A percentile compares a stretch with the other conserved stretches of the same genome.
Evolutionary conservation across 92 coral and sea anemone species (phyloP).

Genomic region (Galaxea fascicularis): DNA sequence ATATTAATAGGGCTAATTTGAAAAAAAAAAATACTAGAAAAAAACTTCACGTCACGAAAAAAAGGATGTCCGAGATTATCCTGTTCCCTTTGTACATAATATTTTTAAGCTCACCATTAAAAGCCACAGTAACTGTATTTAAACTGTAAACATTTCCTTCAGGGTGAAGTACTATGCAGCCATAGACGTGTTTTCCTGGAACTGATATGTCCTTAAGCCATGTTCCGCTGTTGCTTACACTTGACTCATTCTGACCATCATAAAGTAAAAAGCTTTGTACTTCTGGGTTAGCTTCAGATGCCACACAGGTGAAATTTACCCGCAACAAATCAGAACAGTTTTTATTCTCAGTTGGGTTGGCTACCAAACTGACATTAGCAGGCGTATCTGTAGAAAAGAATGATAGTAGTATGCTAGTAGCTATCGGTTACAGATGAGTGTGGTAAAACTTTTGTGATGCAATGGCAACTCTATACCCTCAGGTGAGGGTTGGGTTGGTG

Average conservation of each 20-base stretch:
- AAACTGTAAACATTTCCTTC: neutral
- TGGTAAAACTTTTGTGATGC: too few relatives aligned
- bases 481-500: too few relatives aligned
- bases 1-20: too few relatives aligned
- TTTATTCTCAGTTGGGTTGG: neutral
- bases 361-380: neutral
- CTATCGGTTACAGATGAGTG: too few relatives aligned
- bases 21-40: too few relatives aligned
- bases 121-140: neutral
- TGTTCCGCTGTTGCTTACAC: neutral
- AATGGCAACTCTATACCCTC: too few relatives aligned
- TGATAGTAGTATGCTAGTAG: too few relatives aligned
- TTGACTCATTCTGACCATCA: neutral
- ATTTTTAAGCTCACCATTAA: neutral
- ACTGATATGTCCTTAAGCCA: neutral
- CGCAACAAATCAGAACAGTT: neutral
- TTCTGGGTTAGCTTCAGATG: conserved; percentile 7
- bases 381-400: neutral
- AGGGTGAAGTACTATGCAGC: neutral
- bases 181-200: neutral
- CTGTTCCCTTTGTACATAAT: neutral
- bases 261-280: neutral
- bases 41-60: too few relatives aligned
- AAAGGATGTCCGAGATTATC: too few relatives aligned
- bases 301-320: neutral